A percentile compares a stretch with the other conserved stretches of the same genome.
Conservation (phyloP, 2,888 invertebrate species). For the Charanyca ferruginea region DNA sequence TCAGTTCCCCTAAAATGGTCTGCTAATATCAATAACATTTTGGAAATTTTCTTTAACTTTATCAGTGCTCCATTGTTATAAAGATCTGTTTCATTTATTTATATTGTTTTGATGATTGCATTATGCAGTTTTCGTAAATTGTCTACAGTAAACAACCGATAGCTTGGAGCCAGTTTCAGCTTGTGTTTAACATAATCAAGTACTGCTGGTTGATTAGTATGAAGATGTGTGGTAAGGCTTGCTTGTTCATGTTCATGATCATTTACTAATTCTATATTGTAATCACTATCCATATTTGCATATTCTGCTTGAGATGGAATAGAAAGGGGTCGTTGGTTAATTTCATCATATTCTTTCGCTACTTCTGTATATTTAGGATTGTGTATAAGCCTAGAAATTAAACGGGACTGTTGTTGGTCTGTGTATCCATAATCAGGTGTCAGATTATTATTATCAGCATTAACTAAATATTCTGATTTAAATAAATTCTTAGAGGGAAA, state of each 20-base stretch:
- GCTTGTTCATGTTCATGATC: neutral
- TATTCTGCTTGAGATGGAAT: too few relatives aligned
- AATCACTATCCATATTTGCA: neutral
- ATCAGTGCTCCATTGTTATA: constrained; percentile 15
- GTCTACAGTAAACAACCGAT: constrained; percentile 30
- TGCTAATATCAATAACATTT: constrained; percentile 27
- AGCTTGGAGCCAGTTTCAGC: constrained; percentile 30
- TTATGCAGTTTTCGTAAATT: constrained; percentile 32
- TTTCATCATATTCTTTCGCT: too few relatives aligned
- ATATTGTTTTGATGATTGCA: constrained; percentile 2
- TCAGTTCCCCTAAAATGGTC: constrained; percentile 4
- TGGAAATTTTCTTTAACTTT: constrained; percentile 27
- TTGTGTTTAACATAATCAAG: constrained; percentile 3
- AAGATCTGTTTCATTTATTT: neutral
- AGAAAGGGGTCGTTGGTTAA: too few relatives aligned
- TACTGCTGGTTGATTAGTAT: neutral
- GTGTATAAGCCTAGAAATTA: neutral
- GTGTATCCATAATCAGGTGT: neutral
- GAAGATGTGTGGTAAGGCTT: neutral
- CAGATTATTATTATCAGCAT: neutral
- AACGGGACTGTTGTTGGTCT: neutral
- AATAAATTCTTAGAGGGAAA: neutral
- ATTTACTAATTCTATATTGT: neutral
- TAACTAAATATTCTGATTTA: neutral
- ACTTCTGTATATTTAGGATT: neutral